Conservation (phyloP, 2,888 invertebrate species). For the Melieria omissa region DNA sequence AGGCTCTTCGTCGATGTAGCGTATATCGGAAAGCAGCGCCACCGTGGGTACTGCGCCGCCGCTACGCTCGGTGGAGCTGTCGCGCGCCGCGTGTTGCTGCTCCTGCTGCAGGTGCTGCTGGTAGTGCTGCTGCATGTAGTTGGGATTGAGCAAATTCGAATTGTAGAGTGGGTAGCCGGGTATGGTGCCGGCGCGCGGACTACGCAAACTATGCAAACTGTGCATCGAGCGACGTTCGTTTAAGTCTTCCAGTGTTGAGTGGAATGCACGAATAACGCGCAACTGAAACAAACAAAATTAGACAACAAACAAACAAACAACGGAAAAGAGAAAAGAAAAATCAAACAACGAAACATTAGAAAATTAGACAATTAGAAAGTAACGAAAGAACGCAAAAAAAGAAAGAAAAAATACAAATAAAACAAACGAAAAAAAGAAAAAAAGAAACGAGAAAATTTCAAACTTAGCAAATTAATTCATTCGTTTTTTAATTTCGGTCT, state of each 20-base stretch:
- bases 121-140: constrained; percentile 48
- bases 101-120: constrained; percentile 52
- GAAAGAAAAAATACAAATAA: constrained; percentile 29
- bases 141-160: constrained; percentile 58
- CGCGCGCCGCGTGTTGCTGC: constrained; percentile 38
- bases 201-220: constrained; percentile 94
- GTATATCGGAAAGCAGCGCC: constrained; percentile 65
- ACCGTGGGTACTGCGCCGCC: constrained; percentile 39
- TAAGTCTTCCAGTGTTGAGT: constrained; percentile 98
- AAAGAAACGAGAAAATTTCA: constrained; percentile 18
- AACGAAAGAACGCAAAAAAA: constrained; percentile 29
- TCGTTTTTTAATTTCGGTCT: background rate
- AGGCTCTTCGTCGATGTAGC: constrained; percentile 76
- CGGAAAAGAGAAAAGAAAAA: constrained; percentile 49
- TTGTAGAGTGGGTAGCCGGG: constrained; percentile 62
- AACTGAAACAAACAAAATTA: constrained; percentile 82
- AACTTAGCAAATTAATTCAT: constrained; percentile 23
- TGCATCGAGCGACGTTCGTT: constrained; percentile 98
- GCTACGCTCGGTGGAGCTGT: constrained; percentile 7
- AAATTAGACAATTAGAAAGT: constrained; percentile 25
- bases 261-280: constrained; percentile 99
- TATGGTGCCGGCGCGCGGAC: constrained; percentile 77
- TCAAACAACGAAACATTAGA: constrained; percentile 21
- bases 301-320: constrained; percentile 63
- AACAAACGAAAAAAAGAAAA: constrained; percentile 32